Evolutionary conservation across 2,797 vertebrate genomes (phyloP).

Genomic region (Mormyrops attenuatus): DNA sequence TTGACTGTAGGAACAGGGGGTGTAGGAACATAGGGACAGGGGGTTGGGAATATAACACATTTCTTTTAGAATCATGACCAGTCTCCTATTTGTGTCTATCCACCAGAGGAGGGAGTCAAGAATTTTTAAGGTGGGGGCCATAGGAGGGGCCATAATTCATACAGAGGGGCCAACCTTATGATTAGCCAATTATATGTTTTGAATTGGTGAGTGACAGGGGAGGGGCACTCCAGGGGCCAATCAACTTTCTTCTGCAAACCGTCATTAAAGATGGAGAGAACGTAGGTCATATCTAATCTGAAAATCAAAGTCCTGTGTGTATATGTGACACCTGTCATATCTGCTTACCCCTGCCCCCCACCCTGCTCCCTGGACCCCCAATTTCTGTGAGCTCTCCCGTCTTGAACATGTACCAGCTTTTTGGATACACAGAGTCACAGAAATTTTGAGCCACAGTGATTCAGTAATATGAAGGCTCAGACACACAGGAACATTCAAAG

Average conservation of each 20-base stretch:
- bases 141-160: not conserved
- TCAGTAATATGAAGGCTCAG: not conserved
- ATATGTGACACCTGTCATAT: constrained; percentile 14
- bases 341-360: not conserved
- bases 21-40: not conserved
- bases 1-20: not conserved
- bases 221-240: not conserved
- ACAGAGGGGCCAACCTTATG: not conserved
- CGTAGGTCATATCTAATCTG: not conserved
- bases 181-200: not conserved
- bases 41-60: not conserved
- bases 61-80: not conserved
- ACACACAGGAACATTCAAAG: not conserved
- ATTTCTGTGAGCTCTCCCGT: not conserved
- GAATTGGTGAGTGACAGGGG: not conserved
- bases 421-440: not conserved
- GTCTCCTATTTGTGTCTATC: not conserved
- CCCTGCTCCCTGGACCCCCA: not conserved
- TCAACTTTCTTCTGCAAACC: not conserved
- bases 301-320: not conserved
- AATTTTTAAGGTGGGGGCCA: not conserved
- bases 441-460: not conserved
- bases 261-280: not conserved
- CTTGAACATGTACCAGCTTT: not conserved
- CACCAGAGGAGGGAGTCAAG: not conserved